Evolutionary conservation across 2,888 invertebrate species (phyloP).

Genomic region (Campaea margaritaria): DNA sequence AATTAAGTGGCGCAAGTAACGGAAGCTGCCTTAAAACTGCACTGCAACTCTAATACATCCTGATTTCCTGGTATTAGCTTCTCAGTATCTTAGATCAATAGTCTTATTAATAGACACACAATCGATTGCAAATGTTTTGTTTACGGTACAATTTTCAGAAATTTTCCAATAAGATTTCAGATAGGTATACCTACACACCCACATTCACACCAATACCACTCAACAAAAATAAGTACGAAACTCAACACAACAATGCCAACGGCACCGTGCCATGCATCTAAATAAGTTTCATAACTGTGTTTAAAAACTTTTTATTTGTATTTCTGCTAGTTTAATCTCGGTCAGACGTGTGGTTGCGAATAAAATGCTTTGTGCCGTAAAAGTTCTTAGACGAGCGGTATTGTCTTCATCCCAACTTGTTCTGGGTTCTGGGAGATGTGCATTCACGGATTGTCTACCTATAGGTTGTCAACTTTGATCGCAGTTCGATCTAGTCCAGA

Average conservation of each 20-base stretch:
- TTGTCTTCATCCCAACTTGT: slow-evolving; percentile 37
- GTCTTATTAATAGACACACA: too few species aligned
- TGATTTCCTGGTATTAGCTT: slow-evolving; percentile 2
- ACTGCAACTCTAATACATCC: slow-evolving; percentile 46
- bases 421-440: slow-evolving; percentile 21
- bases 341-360: slow-evolving; percentile 38
- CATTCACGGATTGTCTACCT: slow-evolving; percentile 20
- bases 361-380: slow-evolving; percentile 37
- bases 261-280: slow-evolving; percentile 35
- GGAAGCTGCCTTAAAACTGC: slow-evolving; percentile 54
- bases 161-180: not conserved
- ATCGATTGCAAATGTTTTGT: too few species aligned
- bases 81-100: slow-evolving; percentile 6
- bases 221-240: slow-evolving; percentile 17
- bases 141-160: too few species aligned
- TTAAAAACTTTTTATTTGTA: slow-evolving; percentile 42
- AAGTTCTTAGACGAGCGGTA: slow-evolving; percentile 35
- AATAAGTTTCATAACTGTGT: slow-evolving; percentile 41
- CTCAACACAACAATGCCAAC: slow-evolving; percentile 12
- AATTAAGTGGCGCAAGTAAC: slow-evolving; percentile 55
- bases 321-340: slow-evolving; percentile 41
- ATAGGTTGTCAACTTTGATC: too few species aligned
- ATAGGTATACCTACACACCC: not conserved
- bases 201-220: not conserved
- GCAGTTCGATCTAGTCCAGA: too few species aligned